Percentiles rank a stretch among this genome's conserved stretches.
Conservation (phyloP, 1,140 invertebrate species). For the Bemisia tabaci region DNA sequence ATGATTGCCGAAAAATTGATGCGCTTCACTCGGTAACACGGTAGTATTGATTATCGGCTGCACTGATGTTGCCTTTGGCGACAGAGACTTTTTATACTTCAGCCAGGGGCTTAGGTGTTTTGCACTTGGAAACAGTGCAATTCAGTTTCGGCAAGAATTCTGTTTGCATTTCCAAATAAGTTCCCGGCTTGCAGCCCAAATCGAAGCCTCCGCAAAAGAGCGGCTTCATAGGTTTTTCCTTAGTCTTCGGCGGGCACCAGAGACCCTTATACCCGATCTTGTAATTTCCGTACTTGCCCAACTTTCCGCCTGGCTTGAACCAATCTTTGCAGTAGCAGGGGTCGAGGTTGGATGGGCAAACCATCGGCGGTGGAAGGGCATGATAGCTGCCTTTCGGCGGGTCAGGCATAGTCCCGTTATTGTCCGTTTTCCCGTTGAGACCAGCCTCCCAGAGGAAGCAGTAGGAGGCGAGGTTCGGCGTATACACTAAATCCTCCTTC, state of each 20-base stretch:
- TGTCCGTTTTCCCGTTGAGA: too few relatives aligned
- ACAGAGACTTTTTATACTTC: too few relatives aligned
- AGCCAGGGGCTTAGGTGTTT: too few relatives aligned
- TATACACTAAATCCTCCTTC: not conserved
- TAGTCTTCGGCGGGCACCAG: not conserved
- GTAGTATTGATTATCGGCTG: too few relatives aligned
- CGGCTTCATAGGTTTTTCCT: not conserved
- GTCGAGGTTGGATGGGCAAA: not conserved
- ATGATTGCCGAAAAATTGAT: too few relatives aligned
- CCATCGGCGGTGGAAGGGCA: not conserved
- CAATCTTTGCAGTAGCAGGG: not conserved
- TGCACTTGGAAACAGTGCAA: not conserved
- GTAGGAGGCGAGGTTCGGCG: not conserved
- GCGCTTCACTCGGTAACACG: too few relatives aligned
- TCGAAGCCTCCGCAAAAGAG: not conserved
- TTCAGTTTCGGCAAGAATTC: not conserved
- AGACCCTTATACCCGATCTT: not conserved
- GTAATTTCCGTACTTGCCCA: not conserved
- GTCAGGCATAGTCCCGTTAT: too few relatives aligned
- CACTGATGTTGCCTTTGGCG: too few relatives aligned
- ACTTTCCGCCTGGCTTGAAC: not conserved
- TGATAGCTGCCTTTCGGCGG: not conserved
- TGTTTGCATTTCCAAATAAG: not conserved
- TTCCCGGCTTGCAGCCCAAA: not conserved
- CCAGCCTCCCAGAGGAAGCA: not conserved